Evolutionary conservation across 2,113 vertebrate species (phyloP), one percentile per base, ranked within the genome.

Genomic region (Amphilophus citrinellus): DNA sequence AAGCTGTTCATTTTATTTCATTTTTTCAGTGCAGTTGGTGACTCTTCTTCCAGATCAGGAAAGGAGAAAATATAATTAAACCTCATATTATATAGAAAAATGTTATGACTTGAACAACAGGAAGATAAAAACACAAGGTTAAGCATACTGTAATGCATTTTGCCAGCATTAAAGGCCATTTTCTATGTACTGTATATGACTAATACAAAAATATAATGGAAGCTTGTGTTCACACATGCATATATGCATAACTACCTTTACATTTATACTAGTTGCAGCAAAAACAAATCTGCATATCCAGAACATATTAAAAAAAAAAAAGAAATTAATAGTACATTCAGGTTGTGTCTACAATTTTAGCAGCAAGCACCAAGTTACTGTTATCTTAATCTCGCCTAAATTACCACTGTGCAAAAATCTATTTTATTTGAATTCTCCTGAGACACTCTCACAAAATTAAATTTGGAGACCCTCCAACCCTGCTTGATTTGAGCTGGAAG

Each of bases 11-110:
- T 80, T 47, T 89, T 22, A 59, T 61, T 78, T 62, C 56, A 27
- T 90, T 90, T 84, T 84, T 83, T 88, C 50, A 79, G 47, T 61
- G 83, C 81, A 60, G 60, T 77, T 32, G 8, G 50, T 79, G 58
- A 68, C 32, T 90, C 53, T 60, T 81, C 68, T 79, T 84, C 37
- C 56, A 79, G 59, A 84, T 63, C 56, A 77, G 61, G 42, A n/a
- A 57, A 42, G 8, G 11, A 35, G 22, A 73, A 76, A 75, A 27
- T 81, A 65, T 24, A 79, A 63, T 56, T 50, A 44, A 62, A 61
- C 18, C 18, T 24, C 18, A 47, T 47, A 14, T 84, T 60, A 76
- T 63, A 83, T 39, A 58, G 62, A 63, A 63, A 57, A 18, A 65
- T 44, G 77, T 15, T 10, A 3, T 14, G 27, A 80, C 50, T 18